Conservation (phyloP, 2,797 vertebrate genomes). For the Chrysocyon brachyurus region DNA sequence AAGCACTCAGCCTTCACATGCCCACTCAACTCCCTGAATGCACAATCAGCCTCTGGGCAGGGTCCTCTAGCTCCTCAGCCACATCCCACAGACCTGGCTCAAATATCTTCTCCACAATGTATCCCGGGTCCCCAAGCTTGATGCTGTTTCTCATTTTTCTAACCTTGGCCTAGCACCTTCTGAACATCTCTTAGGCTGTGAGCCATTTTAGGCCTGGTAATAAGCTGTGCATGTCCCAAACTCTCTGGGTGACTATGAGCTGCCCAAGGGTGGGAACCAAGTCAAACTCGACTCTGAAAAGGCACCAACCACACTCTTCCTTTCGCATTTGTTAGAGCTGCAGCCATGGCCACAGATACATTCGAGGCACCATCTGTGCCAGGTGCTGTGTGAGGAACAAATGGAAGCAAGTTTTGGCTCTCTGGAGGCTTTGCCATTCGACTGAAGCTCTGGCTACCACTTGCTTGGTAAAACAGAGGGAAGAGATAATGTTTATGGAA, state of each 20-base stretch:
- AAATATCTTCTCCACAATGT: background rate
- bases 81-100: background rate
- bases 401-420: background rate
- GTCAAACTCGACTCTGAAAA: background rate
- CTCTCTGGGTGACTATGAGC: background rate
- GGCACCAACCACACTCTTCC: accelerated
- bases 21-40: accelerated
- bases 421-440: accelerated
- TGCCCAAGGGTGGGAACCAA: background rate
- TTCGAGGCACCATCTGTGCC: background rate
- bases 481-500: background rate
- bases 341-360: background rate
- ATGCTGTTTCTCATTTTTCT: background rate
- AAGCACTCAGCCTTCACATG: accelerated
- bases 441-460: background rate
- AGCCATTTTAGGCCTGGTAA: background rate
- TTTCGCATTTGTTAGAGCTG: background rate
- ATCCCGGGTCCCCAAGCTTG: background rate
- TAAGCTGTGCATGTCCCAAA: background rate
- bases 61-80: accelerated
- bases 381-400: background rate
- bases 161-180: background rate
- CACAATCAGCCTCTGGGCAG: background rate
- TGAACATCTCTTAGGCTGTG: background rate
- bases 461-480: background rate